Evolutionary conservation across 1,140 invertebrate genomes (phyloP), one percentile per base, ranked within the genome.

Genomic region (Orchesella cincta): DNA sequence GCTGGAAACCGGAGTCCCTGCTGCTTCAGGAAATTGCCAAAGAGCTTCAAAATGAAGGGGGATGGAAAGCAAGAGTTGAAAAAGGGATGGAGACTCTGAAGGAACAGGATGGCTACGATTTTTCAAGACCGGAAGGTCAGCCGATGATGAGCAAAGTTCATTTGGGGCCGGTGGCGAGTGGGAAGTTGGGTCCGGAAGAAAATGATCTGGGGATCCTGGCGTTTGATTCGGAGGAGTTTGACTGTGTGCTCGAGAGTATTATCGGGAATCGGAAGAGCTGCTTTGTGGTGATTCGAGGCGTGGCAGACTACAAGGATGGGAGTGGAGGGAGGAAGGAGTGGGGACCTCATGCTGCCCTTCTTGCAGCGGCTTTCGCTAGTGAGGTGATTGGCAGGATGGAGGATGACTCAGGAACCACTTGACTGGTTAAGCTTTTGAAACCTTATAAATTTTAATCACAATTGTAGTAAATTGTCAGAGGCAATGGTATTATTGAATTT

Each of bases 261-360:
- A 90, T 94, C 72, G 98, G 98, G 14, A 99, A 98, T 85, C 91
- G 97, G 79, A 93, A 97, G 81, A 96, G 99, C 82, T 88, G 87
- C 77, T 92, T 89, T 86, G 89, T 96, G 18, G 85, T 91, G 70
- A 87, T 92, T 76, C 86, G 91, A 84, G 93, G 97, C 76, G 94
- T 99, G 81, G 91, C 95, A 12, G 98, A 99, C 86, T 99, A 99
- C 85, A 92, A 93, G 74, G 96, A 99, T 83, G 98, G 98, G 12
- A 93, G 92, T 0, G 89, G 93, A 74, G 92, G 92, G 75, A 93
- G 94, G 82, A 94, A 97, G 83, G 98, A 97, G 97, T 96, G 98
- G 84, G 93, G 96, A 0, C 96, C 95, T 85, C 92, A 96, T 0
- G 91, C 96, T 0, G 87, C 98, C 0, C 91, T 92, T 0, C 96